Percentiles rank a stretch among this genome's conserved stretches.
Evolutionary conservation across 2,797 vertebrate species (phyloP).

Genomic region (Eidolon dupreanum): DNA sequence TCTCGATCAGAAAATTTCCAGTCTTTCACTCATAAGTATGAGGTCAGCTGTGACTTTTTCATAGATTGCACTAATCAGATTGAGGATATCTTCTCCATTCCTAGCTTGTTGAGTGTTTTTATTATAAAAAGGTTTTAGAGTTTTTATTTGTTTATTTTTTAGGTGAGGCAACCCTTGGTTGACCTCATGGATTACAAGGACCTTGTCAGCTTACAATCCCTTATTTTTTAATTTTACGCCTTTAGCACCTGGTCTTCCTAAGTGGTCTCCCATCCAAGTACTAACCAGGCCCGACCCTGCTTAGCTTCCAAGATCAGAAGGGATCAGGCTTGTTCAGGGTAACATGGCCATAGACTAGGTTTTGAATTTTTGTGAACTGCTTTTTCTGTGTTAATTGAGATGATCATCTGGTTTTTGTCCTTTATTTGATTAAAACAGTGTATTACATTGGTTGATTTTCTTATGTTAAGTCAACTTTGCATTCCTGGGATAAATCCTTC

Average conservation of each 20-base stretch:
- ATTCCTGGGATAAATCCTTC: not conserved
- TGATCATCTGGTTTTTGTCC: not conserved
- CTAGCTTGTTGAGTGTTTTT: not conserved
- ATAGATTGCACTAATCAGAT: not conserved
- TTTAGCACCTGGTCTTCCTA: too few species aligned
- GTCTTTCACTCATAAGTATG: not conserved
- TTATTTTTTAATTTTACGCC: too few species aligned
- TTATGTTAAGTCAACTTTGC: not conserved
- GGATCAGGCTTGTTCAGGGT: too few species aligned
- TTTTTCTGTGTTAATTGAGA: not conserved
- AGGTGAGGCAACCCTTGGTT: too few species aligned
- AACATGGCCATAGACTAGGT: too few species aligned
- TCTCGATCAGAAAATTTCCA: not conserved
- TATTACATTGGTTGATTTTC: not conserved
- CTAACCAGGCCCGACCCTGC: too few species aligned
- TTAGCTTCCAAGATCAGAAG: too few species aligned
- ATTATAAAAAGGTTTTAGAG: not conserved
- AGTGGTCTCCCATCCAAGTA: too few species aligned
- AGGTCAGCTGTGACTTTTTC: not conserved
- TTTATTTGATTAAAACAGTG: not conserved
- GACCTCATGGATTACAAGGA: too few species aligned
- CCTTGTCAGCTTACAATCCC: too few species aligned
- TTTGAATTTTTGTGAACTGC: not conserved
- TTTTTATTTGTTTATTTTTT: not conserved
- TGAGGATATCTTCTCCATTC: not conserved